phyloP scores from a whole-genome alignment of 2,888 invertebrate genomes.

The Calliopum simillimum region DNA sequence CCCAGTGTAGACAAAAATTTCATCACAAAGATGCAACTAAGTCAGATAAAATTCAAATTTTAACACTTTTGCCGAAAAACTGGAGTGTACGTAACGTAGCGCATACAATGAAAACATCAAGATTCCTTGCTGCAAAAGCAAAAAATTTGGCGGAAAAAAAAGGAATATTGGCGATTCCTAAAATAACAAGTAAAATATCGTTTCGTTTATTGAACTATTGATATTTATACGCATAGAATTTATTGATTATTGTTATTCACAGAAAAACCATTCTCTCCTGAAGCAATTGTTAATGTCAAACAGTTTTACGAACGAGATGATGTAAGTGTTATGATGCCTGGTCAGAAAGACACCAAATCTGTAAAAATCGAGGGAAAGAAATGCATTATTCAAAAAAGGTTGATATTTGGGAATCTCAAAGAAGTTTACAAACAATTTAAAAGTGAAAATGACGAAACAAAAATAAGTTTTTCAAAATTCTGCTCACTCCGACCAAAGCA shows the following conservation, averaged over 20 bases:
- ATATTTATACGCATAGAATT: not conserved
- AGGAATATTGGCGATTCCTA: no score
- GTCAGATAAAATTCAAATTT: not conserved
- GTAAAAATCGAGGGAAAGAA: not conserved
- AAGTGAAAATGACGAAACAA: not conserved
- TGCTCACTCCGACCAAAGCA: slow-evolving; percentile 10
- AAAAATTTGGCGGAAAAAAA: no score
- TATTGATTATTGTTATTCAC: no score
- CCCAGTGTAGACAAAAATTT: not conserved
- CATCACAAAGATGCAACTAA: not conserved
- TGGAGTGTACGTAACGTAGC: not conserved
- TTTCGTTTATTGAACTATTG: not conserved
- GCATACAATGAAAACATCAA: not conserved
- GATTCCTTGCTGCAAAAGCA: slow-evolving; percentile 14
- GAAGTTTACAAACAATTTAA: slow-evolving; percentile 11
- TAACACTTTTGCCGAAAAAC: slow-evolving; percentile 15
- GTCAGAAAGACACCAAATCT: slow-evolving; percentile 12
- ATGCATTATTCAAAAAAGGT: not conserved
- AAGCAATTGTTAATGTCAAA: not conserved
- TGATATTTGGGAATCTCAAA: slow-evolving; percentile 19
- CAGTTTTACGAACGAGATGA: slow-evolving; percentile 20
- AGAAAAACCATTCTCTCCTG: not conserved
- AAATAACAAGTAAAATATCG: not conserved
- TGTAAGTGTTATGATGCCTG: slow-evolving; percentile 19
- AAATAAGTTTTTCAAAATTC: not conserved